Conservation (phyloP, 2,888 invertebrate species). For the Cryptocephalus moraei region DNA sequence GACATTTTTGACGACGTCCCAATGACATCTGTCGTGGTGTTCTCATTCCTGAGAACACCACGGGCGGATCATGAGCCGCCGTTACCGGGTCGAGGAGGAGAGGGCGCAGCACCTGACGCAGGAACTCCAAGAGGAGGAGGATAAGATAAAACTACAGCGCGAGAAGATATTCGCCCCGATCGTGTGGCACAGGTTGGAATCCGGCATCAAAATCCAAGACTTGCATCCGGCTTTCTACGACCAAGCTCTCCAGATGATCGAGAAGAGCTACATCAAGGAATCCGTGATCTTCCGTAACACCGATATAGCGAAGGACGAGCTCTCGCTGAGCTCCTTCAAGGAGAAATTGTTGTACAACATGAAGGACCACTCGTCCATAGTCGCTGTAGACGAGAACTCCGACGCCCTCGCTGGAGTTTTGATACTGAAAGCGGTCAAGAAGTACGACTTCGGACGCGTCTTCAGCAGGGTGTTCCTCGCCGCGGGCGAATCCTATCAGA, state of each 20-base stretch:
- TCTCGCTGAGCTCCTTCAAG: slow-evolving; percentile 26
- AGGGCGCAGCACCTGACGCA: slow-evolving; percentile 23
- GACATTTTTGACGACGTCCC: too few relatives aligned
- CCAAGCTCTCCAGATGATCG: slow-evolving; percentile 24
- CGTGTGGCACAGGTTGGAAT: slow-evolving; percentile 26
- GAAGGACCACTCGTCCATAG: slow-evolving; percentile 29
- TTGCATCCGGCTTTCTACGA: slow-evolving; percentile 24
- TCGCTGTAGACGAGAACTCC: slow-evolving; percentile 20
- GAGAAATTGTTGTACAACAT: slow-evolving; percentile 23
- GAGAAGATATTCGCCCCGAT: slow-evolving; percentile 28
- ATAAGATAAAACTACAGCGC: slow-evolving; percentile 22
- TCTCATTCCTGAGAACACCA: background rate
- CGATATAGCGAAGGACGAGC: slow-evolving; percentile 24
- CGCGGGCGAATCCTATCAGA: slow-evolving; percentile 29
- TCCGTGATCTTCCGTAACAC: slow-evolving; percentile 31
- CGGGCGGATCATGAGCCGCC: slow-evolving; percentile 25
- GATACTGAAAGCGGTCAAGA: slow-evolving; percentile 26
- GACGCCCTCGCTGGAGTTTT: slow-evolving; percentile 27
- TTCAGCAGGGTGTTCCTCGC: slow-evolving; percentile 28
- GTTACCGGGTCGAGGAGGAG: slow-evolving; percentile 28
- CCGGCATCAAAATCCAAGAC: slow-evolving; percentile 30
- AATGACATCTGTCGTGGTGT: too few relatives aligned
- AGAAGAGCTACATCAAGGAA: slow-evolving; percentile 23
- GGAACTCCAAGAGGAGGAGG: slow-evolving; percentile 29
- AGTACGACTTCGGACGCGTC: slow-evolving; percentile 27